Base-by-base conservation (phyloP, 1,140 invertebrate species). In the Drosophila micromelanica region DNA sequence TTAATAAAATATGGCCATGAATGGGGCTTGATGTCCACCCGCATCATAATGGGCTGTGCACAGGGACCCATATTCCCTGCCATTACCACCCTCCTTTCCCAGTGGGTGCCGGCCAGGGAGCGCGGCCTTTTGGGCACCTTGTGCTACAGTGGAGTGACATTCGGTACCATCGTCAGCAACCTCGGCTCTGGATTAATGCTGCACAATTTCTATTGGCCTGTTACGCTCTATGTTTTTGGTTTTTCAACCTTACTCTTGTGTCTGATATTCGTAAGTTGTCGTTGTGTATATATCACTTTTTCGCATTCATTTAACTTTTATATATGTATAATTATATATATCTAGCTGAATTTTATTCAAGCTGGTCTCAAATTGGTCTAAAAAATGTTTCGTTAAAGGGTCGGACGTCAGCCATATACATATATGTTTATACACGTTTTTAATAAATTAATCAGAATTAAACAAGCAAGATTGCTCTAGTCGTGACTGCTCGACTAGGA, bases 141-240 rank as follows among this genome's bases (percentile, higher is more conserved):
- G 3, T 95, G 95, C 1, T 95, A 95, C 57, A 94, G 95, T 17
- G 95, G 95, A 2, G 94, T 95, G 0, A 94, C 93, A 49, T 93
- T 95, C 0, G 95, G 95, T 49, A 96, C 95, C 11, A 95, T 97
- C 1, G 92, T 96, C 0, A 94, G 95, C 1, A 95, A 95, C 8
- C 93, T 94, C 0, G 43, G 95, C 0, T 95, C 95, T 6, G 96
- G 96, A 1, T 74, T 95, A 1, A 93, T 97, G 40, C 93, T 95
- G 6, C 92, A 94, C 56, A 92, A 92, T 0, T 92, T 93, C 2
- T 94, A 94, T 9, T 97, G 96, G 96, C 93, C 94, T 1, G 93
- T 94, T 0, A 95, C 96, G 0, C 97, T 97, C 85, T 96, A 97
- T 80, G 92, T 96, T 0, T 97, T 97, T 91, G 97, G 96, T 60